These are phyloP conservation scores for Melanophora roralis DNA, from an alignment of 2,888 invertebrate genomes.

Conservation along the genomic window DNA sequence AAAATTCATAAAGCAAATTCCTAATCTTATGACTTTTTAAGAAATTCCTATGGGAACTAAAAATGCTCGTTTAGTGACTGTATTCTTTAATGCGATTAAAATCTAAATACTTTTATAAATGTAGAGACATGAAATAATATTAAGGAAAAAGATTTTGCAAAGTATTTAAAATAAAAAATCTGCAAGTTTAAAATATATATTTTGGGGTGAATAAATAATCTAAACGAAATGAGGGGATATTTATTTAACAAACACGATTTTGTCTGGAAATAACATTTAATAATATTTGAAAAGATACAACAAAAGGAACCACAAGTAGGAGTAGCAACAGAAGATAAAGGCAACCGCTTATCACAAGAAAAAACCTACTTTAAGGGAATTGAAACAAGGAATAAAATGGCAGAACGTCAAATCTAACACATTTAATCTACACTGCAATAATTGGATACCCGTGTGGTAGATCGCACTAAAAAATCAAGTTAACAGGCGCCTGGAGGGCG, in stretches of 20 bases:
- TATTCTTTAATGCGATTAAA: neutral
- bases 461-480: too few relatives aligned
- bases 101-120: constrained; percentile 10
- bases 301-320: neutral
- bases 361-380: too few relatives aligned
- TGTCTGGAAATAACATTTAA: constrained; percentile 63
- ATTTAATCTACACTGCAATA: too few relatives aligned
- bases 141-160: constrained; percentile 13
- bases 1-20: neutral
- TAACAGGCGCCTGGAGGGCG: too few relatives aligned
- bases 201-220: constrained; percentile 11
- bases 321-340: neutral
- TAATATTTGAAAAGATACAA: constrained; percentile 53
- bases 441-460: too few relatives aligned
- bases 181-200: neutral
- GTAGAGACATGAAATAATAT: neutral
- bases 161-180: constrained; percentile 6
- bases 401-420: too few relatives aligned
- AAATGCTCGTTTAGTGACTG: neutral
- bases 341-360: constrained; percentile 7
- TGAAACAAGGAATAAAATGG: too few relatives aligned
- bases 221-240: neutral
- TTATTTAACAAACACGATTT: constrained; percentile 51
- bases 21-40: neutral
- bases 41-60: neutral